Percentiles rank a stretch among this genome's conserved stretches.
phyloP scores from a whole-genome alignment of 2,113 vertebrate species.

The Atrichornis clamosus region DNA sequence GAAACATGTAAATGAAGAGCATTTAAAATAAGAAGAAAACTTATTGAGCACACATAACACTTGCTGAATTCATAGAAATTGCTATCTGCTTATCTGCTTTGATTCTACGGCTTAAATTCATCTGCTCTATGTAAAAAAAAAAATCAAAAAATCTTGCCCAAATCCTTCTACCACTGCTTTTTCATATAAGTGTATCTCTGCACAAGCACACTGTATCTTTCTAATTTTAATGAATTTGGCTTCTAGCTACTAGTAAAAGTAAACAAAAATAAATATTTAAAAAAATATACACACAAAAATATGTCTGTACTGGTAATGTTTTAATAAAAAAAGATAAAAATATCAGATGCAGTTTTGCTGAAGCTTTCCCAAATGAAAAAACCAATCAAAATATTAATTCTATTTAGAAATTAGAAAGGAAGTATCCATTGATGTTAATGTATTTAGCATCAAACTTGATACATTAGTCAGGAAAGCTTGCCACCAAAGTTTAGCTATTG shows the following conservation, averaged over 20 bases:
- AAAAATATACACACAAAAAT: background rate
- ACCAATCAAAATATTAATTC: background rate
- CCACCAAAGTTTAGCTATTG: background rate
- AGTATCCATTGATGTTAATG: background rate
- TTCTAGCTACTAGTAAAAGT: background rate
- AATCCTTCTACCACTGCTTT: background rate
- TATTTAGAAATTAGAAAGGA: background rate
- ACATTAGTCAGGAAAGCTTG: background rate
- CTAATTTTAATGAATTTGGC: background rate
- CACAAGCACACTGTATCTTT: background rate
- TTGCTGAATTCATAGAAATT: background rate
- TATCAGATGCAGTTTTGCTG: background rate
- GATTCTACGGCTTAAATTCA: background rate
- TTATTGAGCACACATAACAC: background rate
- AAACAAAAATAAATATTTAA: background rate
- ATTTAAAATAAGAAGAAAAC: background rate
- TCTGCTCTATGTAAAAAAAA: background rate
- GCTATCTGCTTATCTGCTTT: background rate
- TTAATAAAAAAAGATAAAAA: background rate
- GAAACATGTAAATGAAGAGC: background rate
- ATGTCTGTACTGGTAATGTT: background rate
- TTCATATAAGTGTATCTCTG: background rate
- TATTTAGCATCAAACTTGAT: background rate
- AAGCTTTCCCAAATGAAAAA: background rate
- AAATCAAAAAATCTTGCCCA: background rate